phyloP scores from a whole-genome alignment of 64 coral and sea anemone species.

The Stylophora pistillata region DNA sequence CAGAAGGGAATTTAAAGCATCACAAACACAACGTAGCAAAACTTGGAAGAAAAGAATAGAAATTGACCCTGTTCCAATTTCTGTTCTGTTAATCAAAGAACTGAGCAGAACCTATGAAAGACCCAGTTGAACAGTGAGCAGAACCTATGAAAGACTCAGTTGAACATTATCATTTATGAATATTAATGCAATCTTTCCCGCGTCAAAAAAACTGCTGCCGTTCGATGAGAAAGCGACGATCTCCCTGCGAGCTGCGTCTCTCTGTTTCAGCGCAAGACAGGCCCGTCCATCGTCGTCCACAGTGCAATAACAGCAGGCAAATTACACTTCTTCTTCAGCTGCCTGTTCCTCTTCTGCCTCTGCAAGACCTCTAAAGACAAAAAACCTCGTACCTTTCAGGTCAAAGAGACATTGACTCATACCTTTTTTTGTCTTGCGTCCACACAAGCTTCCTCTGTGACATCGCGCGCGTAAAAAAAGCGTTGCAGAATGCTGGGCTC shows the following conservation, averaged over 20 bases:
- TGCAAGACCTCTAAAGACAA: slow-evolving; percentile 15
- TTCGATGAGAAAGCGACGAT: too few species aligned
- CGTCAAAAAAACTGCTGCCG: too few species aligned
- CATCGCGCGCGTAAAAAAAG: slow-evolving; percentile 1
- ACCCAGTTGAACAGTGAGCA: too few species aligned
- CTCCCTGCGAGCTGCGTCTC: background rate
- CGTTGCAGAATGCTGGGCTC: slow-evolving; percentile 20
- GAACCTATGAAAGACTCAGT: too few species aligned
- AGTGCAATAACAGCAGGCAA: background rate
- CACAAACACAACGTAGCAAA: too few species aligned
- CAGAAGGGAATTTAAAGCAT: too few species aligned
- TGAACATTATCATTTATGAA: too few species aligned
- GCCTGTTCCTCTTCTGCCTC: background rate
- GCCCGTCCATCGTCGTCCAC: background rate
- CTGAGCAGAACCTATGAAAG: too few species aligned
- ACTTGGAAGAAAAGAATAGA: too few species aligned
- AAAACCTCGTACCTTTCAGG: background rate
- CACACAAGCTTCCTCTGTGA: background rate
- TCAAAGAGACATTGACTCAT: slow-evolving; percentile 12
- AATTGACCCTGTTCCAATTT: too few species aligned
- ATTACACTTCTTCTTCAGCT: background rate
- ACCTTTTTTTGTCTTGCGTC: slow-evolving; percentile 16
- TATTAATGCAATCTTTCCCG: too few species aligned
- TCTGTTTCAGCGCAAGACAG: background rate
- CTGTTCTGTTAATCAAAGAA: too few species aligned